Base-by-base conservation (phyloP, 2,113 vertebrate genomes). In the Sialia sialis region DNA sequence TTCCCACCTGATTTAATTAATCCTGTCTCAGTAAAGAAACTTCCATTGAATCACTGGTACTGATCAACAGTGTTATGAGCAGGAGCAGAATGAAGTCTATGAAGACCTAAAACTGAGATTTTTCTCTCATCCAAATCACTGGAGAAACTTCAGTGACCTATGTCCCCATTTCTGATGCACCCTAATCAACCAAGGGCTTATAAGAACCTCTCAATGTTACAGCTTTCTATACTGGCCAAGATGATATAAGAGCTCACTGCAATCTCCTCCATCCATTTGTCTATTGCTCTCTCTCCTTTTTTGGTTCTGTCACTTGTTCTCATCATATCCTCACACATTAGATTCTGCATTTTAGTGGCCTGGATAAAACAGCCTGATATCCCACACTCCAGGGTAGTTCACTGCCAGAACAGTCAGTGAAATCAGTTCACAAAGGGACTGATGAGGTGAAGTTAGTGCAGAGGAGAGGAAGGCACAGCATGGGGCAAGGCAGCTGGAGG, bases 401-500 rank as follows among this genome's bases (percentile, higher is more conserved):
- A 30, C 25, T 88, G 64, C 8, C 46, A 87, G 59, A 48, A 32
- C 26, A 55, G 51, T 63, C 20, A 59, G 41, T 41, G 80, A 74
- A 88, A 86, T 74, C 34, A 36, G 18, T 36, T 89, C 56, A 70
- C 25, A 75, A 54, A 81, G 67, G 30, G 60, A 30, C 13, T 56
- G 41, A 48, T 0, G 0, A 60, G 21, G 9, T 68, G 30, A 23
- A 72, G 44, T 36, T 55, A 89, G 43, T 4, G 1, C 21, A 55
- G 4, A 5, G 36, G 14, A 85, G 43, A 70, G 34, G 38, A 84
- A 68, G 14, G 44, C 44, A 67, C 29, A 84, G 41, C 32, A 34
- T 30, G 32, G 43, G 32, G 60, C 59, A 87, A 75, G n/a, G 16
- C 26, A 75, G 34, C 13, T 58, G 9, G 32, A 41, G 29, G 32